These are phyloP conservation scores for Porites rus DNA, from an alignment of 92 coral and sea anemone species.

Conservation along the genomic window DNA sequence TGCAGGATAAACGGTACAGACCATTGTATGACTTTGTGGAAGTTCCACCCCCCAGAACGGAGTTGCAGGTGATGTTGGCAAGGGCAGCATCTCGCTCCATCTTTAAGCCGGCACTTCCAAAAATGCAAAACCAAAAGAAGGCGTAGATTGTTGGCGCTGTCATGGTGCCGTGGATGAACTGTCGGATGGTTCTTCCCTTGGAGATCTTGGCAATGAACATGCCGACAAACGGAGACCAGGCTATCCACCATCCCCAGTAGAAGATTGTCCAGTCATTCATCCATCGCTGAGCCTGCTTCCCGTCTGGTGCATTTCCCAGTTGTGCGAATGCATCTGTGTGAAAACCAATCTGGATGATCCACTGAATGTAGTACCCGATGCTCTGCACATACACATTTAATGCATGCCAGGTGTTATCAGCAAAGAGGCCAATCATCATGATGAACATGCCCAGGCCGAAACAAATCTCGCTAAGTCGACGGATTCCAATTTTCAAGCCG, in stretches of 20 bases:
- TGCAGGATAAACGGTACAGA: slow-evolving; percentile 87
- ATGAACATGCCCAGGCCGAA: too few species aligned
- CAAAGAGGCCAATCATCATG: too few species aligned
- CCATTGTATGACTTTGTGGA: slow-evolving; percentile 51
- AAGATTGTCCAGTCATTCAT: slow-evolving; percentile 92
- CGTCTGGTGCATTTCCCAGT: slow-evolving; percentile 73
- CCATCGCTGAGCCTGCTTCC: slow-evolving; percentile 80
- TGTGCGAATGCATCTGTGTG: too few species aligned
- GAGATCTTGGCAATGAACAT: slow-evolving; percentile 93
- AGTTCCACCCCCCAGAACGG: slow-evolving; percentile 63
- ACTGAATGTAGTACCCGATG: not conserved
- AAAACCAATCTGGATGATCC: too few species aligned
- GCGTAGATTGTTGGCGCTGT: slow-evolving; percentile 77
- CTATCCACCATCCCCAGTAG: slow-evolving; percentile 99
- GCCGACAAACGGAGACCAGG: slow-evolving; percentile 97
- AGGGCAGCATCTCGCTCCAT: slow-evolving; percentile 88
- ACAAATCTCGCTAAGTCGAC: too few species aligned
- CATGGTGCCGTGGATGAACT: slow-evolving; percentile 83
- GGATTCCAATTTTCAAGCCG: too few species aligned
- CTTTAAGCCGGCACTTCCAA: slow-evolving; percentile 83
- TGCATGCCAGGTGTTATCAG: slow-evolving; percentile 60
- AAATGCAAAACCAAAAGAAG: slow-evolving; percentile 89
- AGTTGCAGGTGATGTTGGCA: slow-evolving; percentile 71
- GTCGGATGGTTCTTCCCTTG: slow-evolving; percentile 87
- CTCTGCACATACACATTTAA: slow-evolving; percentile 78